Evolutionary conservation across 1,140 invertebrate genomes (phyloP).

Genomic region (Calliopsis andreniformis): DNA sequence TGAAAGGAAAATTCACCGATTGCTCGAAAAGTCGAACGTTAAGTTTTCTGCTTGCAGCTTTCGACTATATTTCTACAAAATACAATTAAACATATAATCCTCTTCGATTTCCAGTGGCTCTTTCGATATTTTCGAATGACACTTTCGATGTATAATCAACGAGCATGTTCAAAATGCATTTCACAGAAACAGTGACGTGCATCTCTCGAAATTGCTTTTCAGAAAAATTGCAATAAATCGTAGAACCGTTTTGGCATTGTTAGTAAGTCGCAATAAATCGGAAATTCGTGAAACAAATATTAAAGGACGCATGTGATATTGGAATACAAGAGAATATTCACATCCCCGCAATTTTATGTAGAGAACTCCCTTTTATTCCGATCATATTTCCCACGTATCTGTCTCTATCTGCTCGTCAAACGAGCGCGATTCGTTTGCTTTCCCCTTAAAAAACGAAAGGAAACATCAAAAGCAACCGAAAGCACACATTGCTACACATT

Average conservation of each 20-base stretch:
- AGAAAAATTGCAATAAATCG: conserved; percentile 15
- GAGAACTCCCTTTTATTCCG: no score
- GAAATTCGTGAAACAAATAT: conserved; percentile 2
- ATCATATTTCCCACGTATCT: background rate
- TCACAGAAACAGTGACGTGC: background rate
- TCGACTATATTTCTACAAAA: no score
- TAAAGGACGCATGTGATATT: conserved; percentile 1
- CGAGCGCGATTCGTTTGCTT: background rate
- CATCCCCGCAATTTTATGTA: no score
- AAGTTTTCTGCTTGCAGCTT: no score
- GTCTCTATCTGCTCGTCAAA: background rate
- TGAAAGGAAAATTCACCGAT: background rate
- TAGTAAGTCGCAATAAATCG: conserved; percentile 2
- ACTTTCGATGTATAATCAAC: background rate
- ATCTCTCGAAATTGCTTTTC: no score
- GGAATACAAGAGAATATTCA: background rate
- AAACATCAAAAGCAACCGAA: conserved; percentile 12
- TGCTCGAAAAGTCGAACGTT: no score
- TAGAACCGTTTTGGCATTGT: conserved; percentile 1
- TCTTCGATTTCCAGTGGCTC: background rate
- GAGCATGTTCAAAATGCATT: background rate
- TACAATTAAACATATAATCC: no score
- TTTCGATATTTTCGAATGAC: background rate
- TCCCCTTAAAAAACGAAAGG: no score
- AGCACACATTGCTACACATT: conserved; percentile 2